A percentile compares a stretch with the other conserved stretches of the same genome.
Conservation (phyloP, 2,113 vertebrate species). For the Bubo bubo region DNA sequence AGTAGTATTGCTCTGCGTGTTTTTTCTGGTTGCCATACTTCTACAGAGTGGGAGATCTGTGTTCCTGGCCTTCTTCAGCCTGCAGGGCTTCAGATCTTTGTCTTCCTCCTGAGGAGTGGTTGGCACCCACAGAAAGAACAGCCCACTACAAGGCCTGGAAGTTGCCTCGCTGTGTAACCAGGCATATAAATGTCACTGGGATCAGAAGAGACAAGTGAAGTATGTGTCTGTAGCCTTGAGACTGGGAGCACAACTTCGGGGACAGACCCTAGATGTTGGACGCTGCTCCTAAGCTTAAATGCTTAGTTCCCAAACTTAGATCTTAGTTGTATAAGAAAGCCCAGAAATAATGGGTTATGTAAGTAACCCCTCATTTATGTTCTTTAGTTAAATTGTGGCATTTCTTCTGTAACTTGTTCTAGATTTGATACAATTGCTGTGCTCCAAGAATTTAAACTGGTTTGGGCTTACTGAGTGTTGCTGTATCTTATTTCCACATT, state of each 20-base stretch:
- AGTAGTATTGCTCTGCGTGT: background rate
- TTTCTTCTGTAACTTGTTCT: background rate
- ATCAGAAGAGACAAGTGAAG: background rate
- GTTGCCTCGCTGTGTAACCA: background rate
- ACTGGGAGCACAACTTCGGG: background rate
- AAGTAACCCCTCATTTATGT: background rate
- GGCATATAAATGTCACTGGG: background rate
- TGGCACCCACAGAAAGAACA: background rate
- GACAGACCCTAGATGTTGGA: background rate
- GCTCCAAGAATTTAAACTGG: background rate
- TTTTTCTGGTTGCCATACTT: background rate
- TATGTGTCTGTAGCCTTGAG: background rate
- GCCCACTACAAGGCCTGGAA: background rate
- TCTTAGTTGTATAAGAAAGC: background rate
- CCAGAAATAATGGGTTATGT: background rate
- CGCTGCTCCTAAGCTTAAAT: background rate
- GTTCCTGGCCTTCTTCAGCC: background rate
- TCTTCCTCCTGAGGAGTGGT: background rate
- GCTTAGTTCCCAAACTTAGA: background rate
- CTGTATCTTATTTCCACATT: background rate
- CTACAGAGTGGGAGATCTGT: background rate
- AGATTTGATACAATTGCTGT: background rate
- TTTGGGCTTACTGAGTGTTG: background rate
- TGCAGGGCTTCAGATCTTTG: background rate
- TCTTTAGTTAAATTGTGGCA: background rate